These are phyloP conservation scores for Motacilla tschutschensis DNA, from an alignment of 2,113 vertebrate genomes.

Conservation along the genomic window DNA sequence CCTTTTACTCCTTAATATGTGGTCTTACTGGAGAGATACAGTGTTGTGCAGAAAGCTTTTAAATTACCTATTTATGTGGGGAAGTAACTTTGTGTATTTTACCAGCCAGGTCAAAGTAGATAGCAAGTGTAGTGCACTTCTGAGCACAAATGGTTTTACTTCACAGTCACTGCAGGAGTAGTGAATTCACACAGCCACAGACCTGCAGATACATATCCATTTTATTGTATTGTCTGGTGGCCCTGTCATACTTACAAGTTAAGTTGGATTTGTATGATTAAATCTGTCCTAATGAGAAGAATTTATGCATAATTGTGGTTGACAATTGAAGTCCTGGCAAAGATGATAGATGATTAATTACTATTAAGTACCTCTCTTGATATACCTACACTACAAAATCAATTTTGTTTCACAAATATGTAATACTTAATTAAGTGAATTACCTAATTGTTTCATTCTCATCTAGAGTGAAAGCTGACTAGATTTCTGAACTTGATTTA, in stretches of 20 bases:
- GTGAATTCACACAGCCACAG: background rate
- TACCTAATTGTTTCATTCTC: background rate
- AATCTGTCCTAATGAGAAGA: background rate
- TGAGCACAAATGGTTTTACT: background rate
- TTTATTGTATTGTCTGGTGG: background rate
- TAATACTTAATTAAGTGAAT: background rate
- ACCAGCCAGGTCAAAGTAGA: background rate
- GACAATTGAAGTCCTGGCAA: slow-evolving; percentile 30
- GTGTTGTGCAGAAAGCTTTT: background rate
- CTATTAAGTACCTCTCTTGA: background rate
- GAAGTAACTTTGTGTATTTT: background rate
- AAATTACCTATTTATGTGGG: background rate
- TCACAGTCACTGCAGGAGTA: background rate
- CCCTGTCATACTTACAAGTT: background rate
- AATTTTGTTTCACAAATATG: background rate
- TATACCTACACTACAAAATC: background rate
- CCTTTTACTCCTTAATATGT: background rate
- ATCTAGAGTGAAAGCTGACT: background rate
- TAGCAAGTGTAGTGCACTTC: background rate
- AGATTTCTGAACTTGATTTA: background rate
- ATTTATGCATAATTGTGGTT: slow-evolving; percentile 3
- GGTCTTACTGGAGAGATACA: background rate
- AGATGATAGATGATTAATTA: slow-evolving; percentile 15
- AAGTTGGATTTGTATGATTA: background rate
- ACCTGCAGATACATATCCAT: background rate